Percentiles rank a stretch among this genome's conserved stretches.
Evolutionary conservation across 2,888 invertebrate genomes (phyloP).

Genomic region (Salticus scenicus): DNA sequence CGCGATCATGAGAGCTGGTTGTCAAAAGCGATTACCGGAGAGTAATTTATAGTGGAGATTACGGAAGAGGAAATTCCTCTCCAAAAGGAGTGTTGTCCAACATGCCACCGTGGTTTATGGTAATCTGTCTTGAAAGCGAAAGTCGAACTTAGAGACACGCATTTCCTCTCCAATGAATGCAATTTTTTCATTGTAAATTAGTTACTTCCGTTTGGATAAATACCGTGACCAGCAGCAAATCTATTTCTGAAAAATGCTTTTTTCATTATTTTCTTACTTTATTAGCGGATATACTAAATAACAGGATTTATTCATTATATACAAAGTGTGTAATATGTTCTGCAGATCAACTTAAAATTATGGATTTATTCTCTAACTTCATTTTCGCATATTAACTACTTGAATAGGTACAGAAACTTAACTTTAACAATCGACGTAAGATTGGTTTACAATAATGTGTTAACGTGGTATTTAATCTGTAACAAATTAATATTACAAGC

Average conservation of each 20-base stretch:
- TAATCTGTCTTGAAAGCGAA: constrained; percentile 34
- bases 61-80: constrained; percentile 32
- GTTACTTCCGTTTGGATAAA: background rate
- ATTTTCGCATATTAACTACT: too few relatives aligned
- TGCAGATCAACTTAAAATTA: too few relatives aligned
- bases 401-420: too few relatives aligned
- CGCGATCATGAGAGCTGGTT: constrained; percentile 35
- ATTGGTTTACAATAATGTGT: too few relatives aligned
- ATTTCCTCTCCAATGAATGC: constrained; percentile 6
- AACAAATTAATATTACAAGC: too few relatives aligned
- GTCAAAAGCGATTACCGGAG: constrained; percentile 40
- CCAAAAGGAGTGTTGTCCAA: constrained; percentile 42
- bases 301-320: too few relatives aligned
- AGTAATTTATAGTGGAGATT: constrained; percentile 47
- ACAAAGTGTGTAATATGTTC: too few relatives aligned
- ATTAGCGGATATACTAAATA: too few relatives aligned
- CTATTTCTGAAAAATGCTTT: background rate
- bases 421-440: too few relatives aligned
- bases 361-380: too few relatives aligned
- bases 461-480: too few relatives aligned
- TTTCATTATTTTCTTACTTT: too few relatives aligned
- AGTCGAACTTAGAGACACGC: background rate
- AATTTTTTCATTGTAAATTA: constrained; percentile 10
- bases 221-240: background rate
- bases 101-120: constrained; percentile 46